These are phyloP conservation scores for Piprites chloris DNA, from an alignment of 2,113 vertebrate genomes.

Conservation along the genomic window DNA sequence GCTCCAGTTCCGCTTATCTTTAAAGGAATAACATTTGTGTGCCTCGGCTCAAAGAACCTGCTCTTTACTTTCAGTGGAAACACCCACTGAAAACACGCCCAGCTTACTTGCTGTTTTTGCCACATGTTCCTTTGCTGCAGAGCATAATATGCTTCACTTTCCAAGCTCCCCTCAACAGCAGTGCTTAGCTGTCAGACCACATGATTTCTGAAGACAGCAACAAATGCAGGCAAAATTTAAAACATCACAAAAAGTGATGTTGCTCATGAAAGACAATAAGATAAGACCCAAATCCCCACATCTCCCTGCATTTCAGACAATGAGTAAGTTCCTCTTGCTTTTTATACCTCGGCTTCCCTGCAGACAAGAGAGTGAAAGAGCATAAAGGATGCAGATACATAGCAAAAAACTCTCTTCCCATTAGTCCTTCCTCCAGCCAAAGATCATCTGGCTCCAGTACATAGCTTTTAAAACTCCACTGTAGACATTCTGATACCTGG, in stretches of 20 bases:
- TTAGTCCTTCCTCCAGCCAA: neutral
- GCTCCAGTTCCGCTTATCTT: neutral
- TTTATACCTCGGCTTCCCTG: neutral
- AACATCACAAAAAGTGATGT: neutral
- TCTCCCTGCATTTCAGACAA: neutral
- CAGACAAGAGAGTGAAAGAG: neutral
- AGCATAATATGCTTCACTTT: accelerated
- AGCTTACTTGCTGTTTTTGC: neutral
- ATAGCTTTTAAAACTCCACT: neutral
- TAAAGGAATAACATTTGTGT: neutral
- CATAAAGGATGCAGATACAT: neutral
- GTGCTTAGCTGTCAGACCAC: neutral
- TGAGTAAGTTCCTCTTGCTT: neutral
- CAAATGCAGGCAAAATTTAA: neutral
- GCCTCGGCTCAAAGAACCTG: neutral
- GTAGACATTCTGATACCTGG: neutral
- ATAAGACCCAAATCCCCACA: neutral
- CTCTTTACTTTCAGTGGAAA: neutral
- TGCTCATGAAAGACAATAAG: neutral
- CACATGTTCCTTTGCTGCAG: neutral
- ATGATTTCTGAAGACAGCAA: neutral
- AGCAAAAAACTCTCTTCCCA: neutral
- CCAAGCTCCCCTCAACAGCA: neutral
- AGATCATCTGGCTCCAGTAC: neutral
- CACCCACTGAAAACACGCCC: neutral